Base-by-base conservation (phyloP, 2,113 vertebrate genomes). In the Halcyon senegalensis region DNA sequence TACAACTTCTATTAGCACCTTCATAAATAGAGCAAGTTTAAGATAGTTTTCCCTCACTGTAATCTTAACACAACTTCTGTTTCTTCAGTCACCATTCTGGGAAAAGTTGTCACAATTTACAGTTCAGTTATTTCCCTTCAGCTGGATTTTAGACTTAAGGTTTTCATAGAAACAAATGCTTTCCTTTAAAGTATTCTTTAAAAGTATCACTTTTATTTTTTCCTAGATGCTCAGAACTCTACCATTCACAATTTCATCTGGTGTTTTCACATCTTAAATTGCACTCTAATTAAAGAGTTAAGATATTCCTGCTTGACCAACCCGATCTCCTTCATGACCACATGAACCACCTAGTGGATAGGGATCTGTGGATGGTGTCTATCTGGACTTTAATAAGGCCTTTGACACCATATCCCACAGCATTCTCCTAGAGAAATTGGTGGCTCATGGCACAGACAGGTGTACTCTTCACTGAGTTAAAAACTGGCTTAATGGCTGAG, bases 171-270 rank as follows among this genome's bases (percentile, higher is more conserved):
- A 81, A 63, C 7, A 74, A 86, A 74, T 58, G 11, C 16, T 62
- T 90, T 66, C 8, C 37, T 6, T 50, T 50, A 24, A 0, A 2
- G 1, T 1, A 1, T 68, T 37, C 81, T 67, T 53, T 12, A 3
- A 0, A 75, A 81, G 12, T 28, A 31, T 62, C n/a, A 63, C 20
- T 28, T 68, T 20, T 39, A 35, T 9, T 63, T 90, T 70, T 70
- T 35, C 55, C 50, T 70, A 66, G 31, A 51, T 67, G 37, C 37
- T 88, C 74, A 13, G 14, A 90, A 30, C 43, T 41, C 24, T 43
- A 25, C 16, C 0, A 0, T 31, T 84, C 33, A 37, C 37, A 74
- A n/a, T 67, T 55, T 76, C 46, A 53, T 10, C 30, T 58, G 23
- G 6, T 53, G 11, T 62, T 93, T 70, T 51, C 30, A 80, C 68